Conservation (phyloP, 2,797 vertebrate species). For the Notamacropus eugenii region DNA sequence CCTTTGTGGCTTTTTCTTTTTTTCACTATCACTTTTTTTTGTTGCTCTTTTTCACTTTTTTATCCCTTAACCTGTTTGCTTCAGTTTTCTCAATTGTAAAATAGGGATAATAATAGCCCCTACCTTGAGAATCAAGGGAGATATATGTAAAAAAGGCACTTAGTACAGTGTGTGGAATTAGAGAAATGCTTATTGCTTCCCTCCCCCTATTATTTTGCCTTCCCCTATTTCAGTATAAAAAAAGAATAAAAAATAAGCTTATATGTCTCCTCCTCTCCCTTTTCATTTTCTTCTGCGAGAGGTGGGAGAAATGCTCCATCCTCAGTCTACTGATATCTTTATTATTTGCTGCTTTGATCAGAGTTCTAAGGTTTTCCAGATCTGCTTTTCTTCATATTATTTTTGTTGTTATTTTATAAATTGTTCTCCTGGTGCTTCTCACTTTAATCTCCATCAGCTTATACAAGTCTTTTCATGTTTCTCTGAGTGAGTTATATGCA, state of each 20-base stretch:
- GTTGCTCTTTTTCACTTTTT: conserved; percentile 12
- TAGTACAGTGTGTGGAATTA: background rate
- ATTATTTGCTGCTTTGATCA: background rate
- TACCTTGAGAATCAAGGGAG: too few species aligned
- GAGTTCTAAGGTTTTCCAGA: background rate
- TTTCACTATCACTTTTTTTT: background rate
- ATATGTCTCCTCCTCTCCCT: background rate
- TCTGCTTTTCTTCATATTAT: background rate
- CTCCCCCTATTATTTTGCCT: background rate
- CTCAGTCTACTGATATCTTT: background rate
- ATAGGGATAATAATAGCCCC: background rate
- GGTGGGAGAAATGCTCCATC: background rate
- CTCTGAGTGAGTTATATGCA: background rate
- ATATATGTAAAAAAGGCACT: background rate
- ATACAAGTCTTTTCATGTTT: background rate
- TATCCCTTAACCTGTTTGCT: background rate
- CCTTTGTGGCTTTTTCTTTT: background rate
- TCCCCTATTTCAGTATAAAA: background rate
- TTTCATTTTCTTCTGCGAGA: background rate
- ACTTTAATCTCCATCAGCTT: background rate
- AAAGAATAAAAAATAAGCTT: background rate
- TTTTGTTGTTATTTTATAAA: background rate
- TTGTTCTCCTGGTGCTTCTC: background rate
- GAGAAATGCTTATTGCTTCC: background rate
- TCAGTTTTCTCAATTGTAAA: background rate